Evolutionary conservation across 2,888 invertebrate genomes (phyloP).

Genomic region (Cataglyphis livida): DNA sequence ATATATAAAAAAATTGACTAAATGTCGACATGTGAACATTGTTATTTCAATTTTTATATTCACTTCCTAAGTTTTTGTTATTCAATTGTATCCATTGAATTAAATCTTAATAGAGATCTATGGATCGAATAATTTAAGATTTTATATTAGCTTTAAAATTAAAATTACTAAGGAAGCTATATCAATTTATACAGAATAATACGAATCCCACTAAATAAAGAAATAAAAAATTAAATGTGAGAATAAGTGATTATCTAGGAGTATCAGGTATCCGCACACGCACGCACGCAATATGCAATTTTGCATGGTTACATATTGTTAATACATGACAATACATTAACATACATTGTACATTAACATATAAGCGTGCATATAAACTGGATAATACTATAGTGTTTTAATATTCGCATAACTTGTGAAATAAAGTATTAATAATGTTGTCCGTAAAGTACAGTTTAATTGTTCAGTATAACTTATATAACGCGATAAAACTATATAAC

Average conservation of each 20-base stretch:
- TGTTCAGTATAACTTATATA: neutral
- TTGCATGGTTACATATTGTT: neutral
- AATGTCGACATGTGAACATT: neutral
- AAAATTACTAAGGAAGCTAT: neutral
- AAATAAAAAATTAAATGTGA: neutral
- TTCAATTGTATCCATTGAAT: neutral
- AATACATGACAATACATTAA: constrained; percentile 6
- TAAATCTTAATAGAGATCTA: neutral
- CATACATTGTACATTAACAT: neutral
- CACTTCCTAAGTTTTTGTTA: neutral
- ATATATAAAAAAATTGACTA: neutral
- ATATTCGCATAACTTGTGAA: constrained; percentile 21
- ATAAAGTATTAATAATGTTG: constrained; percentile 37
- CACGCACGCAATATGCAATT: neutral
- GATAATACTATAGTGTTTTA: no score
- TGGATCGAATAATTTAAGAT: neutral
- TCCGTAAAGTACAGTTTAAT: neutral
- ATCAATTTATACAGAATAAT: neutral
- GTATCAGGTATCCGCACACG: neutral
- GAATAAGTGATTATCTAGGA: neutral
- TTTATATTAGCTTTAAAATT: neutral
- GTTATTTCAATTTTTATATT: neutral
- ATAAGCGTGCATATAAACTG: neutral
- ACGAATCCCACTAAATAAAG: neutral
- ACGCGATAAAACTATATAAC: neutral